Base-by-base conservation (phyloP, 2,888 invertebrate species). In the Autographa gamma region DNA sequence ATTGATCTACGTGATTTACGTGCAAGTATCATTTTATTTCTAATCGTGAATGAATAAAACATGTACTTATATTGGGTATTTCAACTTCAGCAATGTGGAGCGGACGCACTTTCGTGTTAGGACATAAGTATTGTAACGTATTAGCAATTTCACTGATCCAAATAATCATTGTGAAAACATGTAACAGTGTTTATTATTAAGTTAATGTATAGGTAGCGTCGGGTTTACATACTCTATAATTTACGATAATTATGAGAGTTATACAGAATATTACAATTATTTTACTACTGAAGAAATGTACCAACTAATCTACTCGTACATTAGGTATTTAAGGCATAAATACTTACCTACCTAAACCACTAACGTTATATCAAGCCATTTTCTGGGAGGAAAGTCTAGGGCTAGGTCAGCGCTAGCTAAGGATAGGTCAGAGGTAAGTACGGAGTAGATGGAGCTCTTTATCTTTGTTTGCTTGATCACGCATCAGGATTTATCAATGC, bases 111-210 rank as follows among this genome's bases (percentile, higher is more conserved):
- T 85, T 84, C 84, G 81, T 67, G 80, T 86, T 84, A 74, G 77
- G 82, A 86, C 87, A 87, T 73, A 78, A 74, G 66, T 60, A 60
- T 4, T 38, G 68, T 66, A 70, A 63, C 76, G 76, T 76, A 86
- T 83, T 81, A 84, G 82, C 80, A 85, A 86, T 81, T 85, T 86
- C 89, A 90, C 80, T 88, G 88, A 88, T 86, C 88, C 87, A 86
- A 85, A 89, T 86, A 87, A 81, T 69, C 72, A 83, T 88, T 88
- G 88, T 83, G 90, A 81, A 87, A 88, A 77, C 72, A 48, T 68
- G 72, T 74, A 74, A 71, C 64, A 67, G 66, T 73, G 61, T 52
- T 70, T 73, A 68, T 66, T 70, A 56, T 59, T 67, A 62, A 41
- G 67, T 59, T 13, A 69, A 52, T 64, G 69, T 69, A 18, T 18